A percentile compares a stretch with the other conserved stretches of the same genome.
Evolutionary conservation across 2,888 invertebrate genomes (phyloP).

Genomic region (Mythimna albipuncta): DNA sequence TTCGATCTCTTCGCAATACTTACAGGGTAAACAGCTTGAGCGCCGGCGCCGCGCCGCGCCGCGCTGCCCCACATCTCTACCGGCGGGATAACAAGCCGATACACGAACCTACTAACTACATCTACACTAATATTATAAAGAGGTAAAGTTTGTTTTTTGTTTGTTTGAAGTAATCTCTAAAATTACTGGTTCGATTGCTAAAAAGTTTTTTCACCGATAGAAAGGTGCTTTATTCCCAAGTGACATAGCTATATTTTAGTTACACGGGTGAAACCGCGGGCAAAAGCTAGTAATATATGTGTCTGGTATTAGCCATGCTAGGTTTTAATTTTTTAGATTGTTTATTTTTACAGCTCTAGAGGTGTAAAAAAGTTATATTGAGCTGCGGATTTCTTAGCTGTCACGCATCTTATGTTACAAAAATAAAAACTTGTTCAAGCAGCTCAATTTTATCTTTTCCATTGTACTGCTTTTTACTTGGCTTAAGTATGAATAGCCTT

Average conservation of each 20-base stretch:
- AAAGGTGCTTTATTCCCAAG: too few relatives aligned
- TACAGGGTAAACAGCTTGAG: conserved; percentile 85
- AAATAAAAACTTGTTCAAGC: neutral
- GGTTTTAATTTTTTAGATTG: neutral
- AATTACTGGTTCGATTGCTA: too few relatives aligned
- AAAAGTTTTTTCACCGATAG: too few relatives aligned
- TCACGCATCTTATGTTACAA: too few relatives aligned
- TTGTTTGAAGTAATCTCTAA: too few relatives aligned
- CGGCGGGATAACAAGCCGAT: conserved; percentile 53
- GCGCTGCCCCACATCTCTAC: conserved; percentile 60
- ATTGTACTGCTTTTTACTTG: neutral
- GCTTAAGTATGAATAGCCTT: too few relatives aligned
- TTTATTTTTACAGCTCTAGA: neutral
- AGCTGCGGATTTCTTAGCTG: neutral
- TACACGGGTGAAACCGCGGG: too few relatives aligned
- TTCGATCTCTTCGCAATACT: conserved; percentile 90
- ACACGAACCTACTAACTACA: neutral
- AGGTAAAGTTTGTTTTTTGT: too few relatives aligned
- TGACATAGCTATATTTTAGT: too few relatives aligned
- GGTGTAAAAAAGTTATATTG: neutral
- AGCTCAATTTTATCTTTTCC: neutral
- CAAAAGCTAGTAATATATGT: neutral
- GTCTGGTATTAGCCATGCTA: neutral
- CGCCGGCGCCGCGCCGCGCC: conserved; percentile 59
- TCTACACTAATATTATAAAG: too few relatives aligned